Evolutionary conservation across 2,888 invertebrate species (phyloP).

Genomic region (Frankliniella intonsa): DNA sequence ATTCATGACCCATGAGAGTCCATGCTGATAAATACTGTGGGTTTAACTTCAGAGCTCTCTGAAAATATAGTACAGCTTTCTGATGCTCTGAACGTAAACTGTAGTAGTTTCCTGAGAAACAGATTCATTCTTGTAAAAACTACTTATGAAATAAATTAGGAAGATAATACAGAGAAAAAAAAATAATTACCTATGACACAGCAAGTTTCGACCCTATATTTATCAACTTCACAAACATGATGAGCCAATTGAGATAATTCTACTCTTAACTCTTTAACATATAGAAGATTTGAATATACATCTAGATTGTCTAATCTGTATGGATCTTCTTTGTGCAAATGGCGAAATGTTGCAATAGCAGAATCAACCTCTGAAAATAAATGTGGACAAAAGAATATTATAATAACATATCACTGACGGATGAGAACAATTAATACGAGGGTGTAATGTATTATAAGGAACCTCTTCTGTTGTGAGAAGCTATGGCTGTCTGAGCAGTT

Average conservation of each 20-base stretch:
- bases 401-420: slow-evolving; percentile 30
- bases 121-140: slow-evolving; percentile 33
- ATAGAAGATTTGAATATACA: slow-evolving; percentile 91
- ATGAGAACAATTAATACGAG: slow-evolving; percentile 31
- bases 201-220: slow-evolving; percentile 95
- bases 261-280: slow-evolving; percentile 86
- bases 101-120: slow-evolving; percentile 82
- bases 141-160: slow-evolving; percentile 25
- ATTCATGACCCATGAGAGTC: slow-evolving; percentile 98
- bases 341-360: slow-evolving; percentile 78
- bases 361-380: slow-evolving; percentile 73
- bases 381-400: slow-evolving; percentile 5
- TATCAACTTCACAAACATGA: slow-evolving; percentile 88
- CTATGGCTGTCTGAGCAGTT: slow-evolving; percentile 86
- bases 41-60: slow-evolving; percentile 87
- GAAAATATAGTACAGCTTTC: slow-evolving; percentile 96
- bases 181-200: slow-evolving; percentile 80
- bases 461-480: slow-evolving; percentile 89
- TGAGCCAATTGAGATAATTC: slow-evolving; percentile 92
- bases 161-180: slow-evolving; percentile 26
- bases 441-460: slow-evolving; percentile 38
- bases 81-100: slow-evolving; percentile 93
- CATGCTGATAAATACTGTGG: slow-evolving; percentile 93
- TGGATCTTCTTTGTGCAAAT: slow-evolving; percentile 81
- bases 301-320: slow-evolving; percentile 94